Evolutionary conservation across 2,113 vertebrate species (phyloP).

Genomic region (Eptatretus burgeri): DNA sequence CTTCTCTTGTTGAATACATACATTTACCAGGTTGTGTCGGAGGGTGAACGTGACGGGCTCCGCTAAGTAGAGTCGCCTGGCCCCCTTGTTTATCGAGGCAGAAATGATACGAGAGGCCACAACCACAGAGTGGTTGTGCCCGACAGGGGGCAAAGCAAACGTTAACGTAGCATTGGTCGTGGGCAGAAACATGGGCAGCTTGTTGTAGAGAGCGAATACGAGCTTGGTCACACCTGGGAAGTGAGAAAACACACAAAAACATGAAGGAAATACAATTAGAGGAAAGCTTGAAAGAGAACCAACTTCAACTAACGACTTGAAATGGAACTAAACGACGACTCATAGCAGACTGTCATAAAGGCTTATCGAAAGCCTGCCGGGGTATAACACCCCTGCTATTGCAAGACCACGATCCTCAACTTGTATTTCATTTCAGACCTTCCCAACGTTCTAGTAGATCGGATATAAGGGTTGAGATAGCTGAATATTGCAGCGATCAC

Average conservation of each 20-base stretch:
- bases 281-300: too few relatives aligned
- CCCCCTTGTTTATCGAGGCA: constrained; percentile 68
- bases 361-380: too few relatives aligned
- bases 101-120: constrained; percentile 64
- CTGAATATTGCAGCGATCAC: too few relatives aligned
- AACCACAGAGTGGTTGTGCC: constrained; percentile 22
- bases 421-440: too few relatives aligned
- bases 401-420: too few relatives aligned
- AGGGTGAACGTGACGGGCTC: constrained; percentile 62
- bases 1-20: not conserved
- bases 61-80: constrained; percentile 53
- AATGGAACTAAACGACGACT: not conserved
- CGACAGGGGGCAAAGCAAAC: constrained; percentile 27
- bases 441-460: too few relatives aligned
- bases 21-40: constrained; percentile 38
- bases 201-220: constrained; percentile 63
- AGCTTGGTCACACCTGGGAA: constrained; percentile 54
- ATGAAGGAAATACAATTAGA: too few relatives aligned
- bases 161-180: constrained; percentile 60
- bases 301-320: not conserved
- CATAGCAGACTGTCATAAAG: too few relatives aligned
- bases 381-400: too few relatives aligned
- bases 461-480: too few relatives aligned
- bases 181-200: constrained; percentile 51
- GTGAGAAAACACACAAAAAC: too few relatives aligned